Base-by-base conservation (phyloP, 2,888 invertebrate species). In the Philopedon plagiatum region DNA sequence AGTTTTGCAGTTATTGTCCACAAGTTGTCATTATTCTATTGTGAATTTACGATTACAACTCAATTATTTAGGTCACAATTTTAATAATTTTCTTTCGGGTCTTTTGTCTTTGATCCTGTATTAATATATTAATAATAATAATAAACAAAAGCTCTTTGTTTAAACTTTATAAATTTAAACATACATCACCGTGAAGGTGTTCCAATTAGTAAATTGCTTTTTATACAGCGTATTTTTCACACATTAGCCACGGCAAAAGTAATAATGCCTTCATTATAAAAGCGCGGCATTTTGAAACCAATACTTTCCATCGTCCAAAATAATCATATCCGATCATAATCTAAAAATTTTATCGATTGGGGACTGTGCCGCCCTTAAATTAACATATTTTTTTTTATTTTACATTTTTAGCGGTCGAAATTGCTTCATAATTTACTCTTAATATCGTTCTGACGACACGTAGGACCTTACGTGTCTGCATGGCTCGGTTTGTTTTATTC, bases 201-300 rank as follows among this genome's bases (percentile, higher is more conserved):
- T 44, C 8, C 29, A 61, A 44, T 44, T 26, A 58, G 23, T 41
- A 58, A 63, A 63, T 51, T 51, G 63, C 29, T 34, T 51, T 61
- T 26, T 73, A 66, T 63, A 63, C 46, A 58, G 32, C 60, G 63
- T 66, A 77, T 76, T 78, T 77, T 80, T 81, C 78, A 79, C 80
- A 79, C 78, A 76, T 76, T 76, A 78, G 77, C 77, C 79, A 78
- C 79, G 79, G 77, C 77, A 76, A 77, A 78, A 77, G 76, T 77
- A 78, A 78, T 81, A 81, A 81, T 80, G 79, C 79, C 79, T 80
- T 81, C 79, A 81, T 80, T 80, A 80, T 76, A 62, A 67, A 19
- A 75, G 61, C 29, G 69, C 70, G 67, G 68, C 62, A 32, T 61
- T 44, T 71, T 60, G 57, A 71, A 71, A 73, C 68, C 73, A 44